A percentile compares a stretch with the other conserved stretches of the same genome.
These are phyloP conservation scores for Paraescarpia echinospica DNA, from an alignment of 1,140 invertebrate genomes.

Conservation along the genomic window DNA sequence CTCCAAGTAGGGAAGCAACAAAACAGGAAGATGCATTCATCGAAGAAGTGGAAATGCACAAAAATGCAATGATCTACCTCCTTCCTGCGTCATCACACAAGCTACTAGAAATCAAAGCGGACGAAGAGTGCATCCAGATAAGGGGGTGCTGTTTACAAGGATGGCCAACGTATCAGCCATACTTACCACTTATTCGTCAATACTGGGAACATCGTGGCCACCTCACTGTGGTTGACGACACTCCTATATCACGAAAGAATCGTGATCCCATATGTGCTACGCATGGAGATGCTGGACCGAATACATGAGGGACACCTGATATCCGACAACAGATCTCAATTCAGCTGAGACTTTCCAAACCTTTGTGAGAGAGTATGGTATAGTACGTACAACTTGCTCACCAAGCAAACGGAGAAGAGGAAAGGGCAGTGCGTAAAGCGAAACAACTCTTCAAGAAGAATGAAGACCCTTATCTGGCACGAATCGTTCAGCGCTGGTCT, in stretches of 20 bases:
- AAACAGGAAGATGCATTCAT: no score
- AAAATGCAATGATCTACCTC: no score
- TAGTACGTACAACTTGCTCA: conserved; percentile 46
- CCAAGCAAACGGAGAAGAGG: conserved; percentile 32
- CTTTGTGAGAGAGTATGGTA: conserved; percentile 51
- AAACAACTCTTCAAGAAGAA: conserved; percentile 25
- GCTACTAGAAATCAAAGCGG: no score
- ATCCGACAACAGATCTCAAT: conserved; percentile 53
- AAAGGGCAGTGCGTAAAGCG: conserved; percentile 18
- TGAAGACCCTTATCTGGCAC: conserved; percentile 29
- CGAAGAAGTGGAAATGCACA: no score
- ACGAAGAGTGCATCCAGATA: background rate
- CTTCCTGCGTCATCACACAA: no score
- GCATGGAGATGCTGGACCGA: no score
- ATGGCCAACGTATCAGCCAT: background rate
- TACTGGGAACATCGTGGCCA: background rate
- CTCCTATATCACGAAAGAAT: no score
- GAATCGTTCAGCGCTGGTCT: background rate
- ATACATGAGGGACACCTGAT: background rate
- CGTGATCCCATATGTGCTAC: no score
- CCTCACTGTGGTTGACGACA: background rate
- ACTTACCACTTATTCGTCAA: background rate
- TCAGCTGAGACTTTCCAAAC: conserved; percentile 48
- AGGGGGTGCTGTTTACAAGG: background rate
- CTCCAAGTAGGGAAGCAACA: no score